phyloP scores from a whole-genome alignment of 2,888 invertebrate genomes.

The Mythimna ferrago region DNA sequence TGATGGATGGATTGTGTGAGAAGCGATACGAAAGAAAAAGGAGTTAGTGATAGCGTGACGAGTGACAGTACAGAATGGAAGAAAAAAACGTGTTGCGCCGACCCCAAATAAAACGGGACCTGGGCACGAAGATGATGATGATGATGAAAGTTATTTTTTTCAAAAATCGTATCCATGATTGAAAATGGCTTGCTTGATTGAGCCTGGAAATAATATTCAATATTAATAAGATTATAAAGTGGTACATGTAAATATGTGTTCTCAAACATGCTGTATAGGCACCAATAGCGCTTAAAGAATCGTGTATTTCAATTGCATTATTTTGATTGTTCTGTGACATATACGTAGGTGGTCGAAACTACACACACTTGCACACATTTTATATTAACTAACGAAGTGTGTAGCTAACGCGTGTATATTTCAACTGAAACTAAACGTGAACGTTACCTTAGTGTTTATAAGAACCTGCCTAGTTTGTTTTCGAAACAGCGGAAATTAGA shows the following conservation, averaged over 20 bases:
- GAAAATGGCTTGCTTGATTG: background rate
- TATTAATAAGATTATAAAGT: background rate
- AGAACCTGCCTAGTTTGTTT: conserved; percentile 47
- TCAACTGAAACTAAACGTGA: conserved; percentile 73
- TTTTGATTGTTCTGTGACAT: conserved; percentile 65
- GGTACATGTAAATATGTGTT: background rate
- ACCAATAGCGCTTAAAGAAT: conserved; percentile 23
- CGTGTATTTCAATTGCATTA: conserved; percentile 26
- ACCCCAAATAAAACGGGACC: too few relatives aligned
- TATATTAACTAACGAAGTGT: conserved; percentile 36
- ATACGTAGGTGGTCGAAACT: conserved; percentile 62
- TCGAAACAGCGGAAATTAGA: conserved; percentile 64
- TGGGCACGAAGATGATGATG: too few relatives aligned
- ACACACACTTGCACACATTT: conserved; percentile 46
- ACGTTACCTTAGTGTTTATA: conserved; percentile 56
- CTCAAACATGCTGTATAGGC: conserved; percentile 36
- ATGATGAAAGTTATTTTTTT: background rate
- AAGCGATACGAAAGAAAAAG: too few relatives aligned
- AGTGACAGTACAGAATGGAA: too few relatives aligned
- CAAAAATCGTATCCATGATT: background rate
- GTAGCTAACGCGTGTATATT: conserved; percentile 71
- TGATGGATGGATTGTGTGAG: too few relatives aligned
- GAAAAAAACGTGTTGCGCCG: too few relatives aligned
- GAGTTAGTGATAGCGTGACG: too few relatives aligned
- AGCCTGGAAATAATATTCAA: background rate